These are phyloP conservation scores for Enteromius thamalakanensis DNA, from an alignment of 2,797 vertebrate species.

Conservation along the genomic window DNA sequence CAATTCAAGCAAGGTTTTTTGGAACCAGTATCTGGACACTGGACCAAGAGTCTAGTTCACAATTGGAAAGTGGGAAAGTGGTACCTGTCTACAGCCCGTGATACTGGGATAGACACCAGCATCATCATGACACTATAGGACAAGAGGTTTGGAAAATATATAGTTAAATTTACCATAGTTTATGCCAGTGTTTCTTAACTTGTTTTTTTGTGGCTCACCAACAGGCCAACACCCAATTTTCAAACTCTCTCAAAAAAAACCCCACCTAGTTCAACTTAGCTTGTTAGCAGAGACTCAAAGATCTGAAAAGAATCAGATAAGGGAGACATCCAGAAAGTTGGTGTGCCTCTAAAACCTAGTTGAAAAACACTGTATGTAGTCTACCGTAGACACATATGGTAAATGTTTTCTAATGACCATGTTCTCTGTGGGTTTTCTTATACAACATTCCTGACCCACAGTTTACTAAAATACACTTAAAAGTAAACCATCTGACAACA, in stretches of 20 bases:
- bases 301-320: too few species aligned
- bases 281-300: not conserved
- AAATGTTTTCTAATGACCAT: not conserved
- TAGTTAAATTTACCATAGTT: not conserved
- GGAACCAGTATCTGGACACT: not conserved
- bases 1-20: not conserved
- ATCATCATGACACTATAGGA: not conserved
- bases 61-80: not conserved
- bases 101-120: not conserved
- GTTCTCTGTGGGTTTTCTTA: conserved; percentile 1
- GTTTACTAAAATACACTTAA: not conserved
- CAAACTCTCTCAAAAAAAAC: not conserved
- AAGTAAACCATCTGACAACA: not conserved
- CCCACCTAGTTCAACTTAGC: not conserved
- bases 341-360: not conserved
- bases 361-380: conserved; percentile 3
- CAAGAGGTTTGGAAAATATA: not conserved
- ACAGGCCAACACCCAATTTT: conserved; percentile 3
- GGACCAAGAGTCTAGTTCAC: not conserved
- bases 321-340: not conserved
- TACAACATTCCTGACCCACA: not conserved
- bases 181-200: not conserved
- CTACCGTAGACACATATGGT: not conserved
- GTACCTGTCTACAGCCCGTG: not conserved
- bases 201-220: not conserved